Percentiles rank a stretch among this genome's conserved stretches.
Conservation (phyloP, 2,113 vertebrate genomes). For the Meriones unguiculatus region DNA sequence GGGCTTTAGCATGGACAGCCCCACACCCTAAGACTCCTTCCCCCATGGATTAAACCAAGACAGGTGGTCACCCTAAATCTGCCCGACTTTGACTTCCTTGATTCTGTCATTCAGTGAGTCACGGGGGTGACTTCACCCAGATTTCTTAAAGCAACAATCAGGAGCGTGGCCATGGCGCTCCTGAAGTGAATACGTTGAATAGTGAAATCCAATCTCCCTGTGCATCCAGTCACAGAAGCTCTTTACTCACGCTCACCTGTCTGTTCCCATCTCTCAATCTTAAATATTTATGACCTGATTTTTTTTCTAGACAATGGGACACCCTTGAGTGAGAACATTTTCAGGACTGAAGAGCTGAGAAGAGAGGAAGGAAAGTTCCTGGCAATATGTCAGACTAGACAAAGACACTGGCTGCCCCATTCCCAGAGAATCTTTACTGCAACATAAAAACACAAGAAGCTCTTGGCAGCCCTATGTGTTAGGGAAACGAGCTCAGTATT, state of each 20-base stretch:
- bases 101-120: slow-evolving; percentile 15
- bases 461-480: background rate
- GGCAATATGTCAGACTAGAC: background rate
- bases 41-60: background rate
- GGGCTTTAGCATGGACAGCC: background rate
- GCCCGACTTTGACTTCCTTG: background rate
- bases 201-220: slow-evolving; percentile 66
- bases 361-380: background rate
- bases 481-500: background rate
- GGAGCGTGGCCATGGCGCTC: slow-evolving; percentile 12
- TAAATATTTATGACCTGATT: slow-evolving; percentile 71
- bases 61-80: background rate
- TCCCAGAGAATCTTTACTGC: background rate
- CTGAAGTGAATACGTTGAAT: slow-evolving; percentile 39
- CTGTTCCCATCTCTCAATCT: slow-evolving; percentile 72
- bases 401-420: background rate
- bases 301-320: slow-evolving; percentile 57
- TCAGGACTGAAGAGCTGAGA: slow-evolving; percentile 66
- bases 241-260: slow-evolving; percentile 72
- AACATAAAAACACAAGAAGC: background rate
- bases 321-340: slow-evolving; percentile 66
- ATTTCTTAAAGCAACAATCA: slow-evolving; percentile 71
- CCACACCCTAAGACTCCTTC: background rate
- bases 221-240: slow-evolving; percentile 60
- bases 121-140: slow-evolving; percentile 6